These are phyloP conservation scores for Laupala kohalensis DNA, from an alignment of 1,140 invertebrate genomes.

Conservation along the genomic window DNA sequence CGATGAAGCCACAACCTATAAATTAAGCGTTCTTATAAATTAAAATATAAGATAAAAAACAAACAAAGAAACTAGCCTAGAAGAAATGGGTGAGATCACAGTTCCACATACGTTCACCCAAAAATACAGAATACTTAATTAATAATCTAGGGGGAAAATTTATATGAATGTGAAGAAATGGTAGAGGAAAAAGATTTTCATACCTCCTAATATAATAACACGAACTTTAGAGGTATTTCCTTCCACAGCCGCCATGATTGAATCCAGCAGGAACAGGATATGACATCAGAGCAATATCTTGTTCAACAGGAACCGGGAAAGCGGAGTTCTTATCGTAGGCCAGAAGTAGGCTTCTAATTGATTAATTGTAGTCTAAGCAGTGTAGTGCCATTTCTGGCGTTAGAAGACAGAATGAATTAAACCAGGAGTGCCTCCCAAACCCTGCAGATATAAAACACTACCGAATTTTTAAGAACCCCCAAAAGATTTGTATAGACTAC, in stretches of 20 bases:
- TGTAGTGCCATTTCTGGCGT: too few species aligned
- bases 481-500: too few species aligned
- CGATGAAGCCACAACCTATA: constrained; percentile 83
- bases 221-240: constrained; percentile 10
- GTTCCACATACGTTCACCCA: background rate
- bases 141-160: background rate
- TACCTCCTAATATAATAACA: constrained; percentile 16
- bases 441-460: too few species aligned
- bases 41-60: too few species aligned
- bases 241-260: constrained; percentile 3
- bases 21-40: too few species aligned
- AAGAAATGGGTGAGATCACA: background rate
- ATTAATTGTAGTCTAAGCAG: too few species aligned
- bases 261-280: constrained; percentile 8
- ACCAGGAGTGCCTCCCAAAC: too few species aligned
- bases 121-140: background rate
- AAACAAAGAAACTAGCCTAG: too few species aligned
- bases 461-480: too few species aligned
- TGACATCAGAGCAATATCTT: background rate
- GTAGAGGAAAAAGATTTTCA: background rate
- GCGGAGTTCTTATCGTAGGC: too few species aligned
- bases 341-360: too few species aligned
- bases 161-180: background rate
- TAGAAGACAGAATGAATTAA: too few species aligned
- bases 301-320: background rate